phyloP scores from a whole-genome alignment of 2,888 invertebrate genomes.

The Andrena trimmerana region DNA sequence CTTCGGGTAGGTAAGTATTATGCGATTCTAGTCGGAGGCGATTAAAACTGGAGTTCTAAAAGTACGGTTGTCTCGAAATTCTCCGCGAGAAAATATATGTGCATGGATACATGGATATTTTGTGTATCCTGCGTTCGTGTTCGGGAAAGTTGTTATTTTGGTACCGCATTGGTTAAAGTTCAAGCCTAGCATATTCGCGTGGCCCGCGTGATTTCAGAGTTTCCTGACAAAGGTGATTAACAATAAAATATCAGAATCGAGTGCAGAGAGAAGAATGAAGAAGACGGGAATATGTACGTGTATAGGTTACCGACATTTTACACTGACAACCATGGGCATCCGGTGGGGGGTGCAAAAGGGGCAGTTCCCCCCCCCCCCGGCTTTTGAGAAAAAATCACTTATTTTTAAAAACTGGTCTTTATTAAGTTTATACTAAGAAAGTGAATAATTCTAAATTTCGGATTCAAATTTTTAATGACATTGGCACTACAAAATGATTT shows the following conservation, averaged over 20 bases:
- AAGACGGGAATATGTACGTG: background rate
- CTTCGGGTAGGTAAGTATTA: background rate
- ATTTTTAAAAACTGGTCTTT: too few relatives aligned
- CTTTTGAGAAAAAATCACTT: too few relatives aligned
- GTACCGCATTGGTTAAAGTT: constrained; percentile 41
- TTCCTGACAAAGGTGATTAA: background rate
- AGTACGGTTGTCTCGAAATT: constrained; percentile 24
- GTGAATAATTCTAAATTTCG: too few relatives aligned
- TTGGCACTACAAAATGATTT: too few relatives aligned
- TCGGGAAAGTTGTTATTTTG: constrained; percentile 63
- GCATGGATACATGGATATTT: constrained; percentile 40
- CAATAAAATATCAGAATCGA: too few relatives aligned
- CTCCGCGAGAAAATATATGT: constrained; percentile 34
- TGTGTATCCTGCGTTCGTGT: constrained; percentile 52
- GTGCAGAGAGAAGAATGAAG: background rate
- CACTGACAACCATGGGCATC: too few relatives aligned
- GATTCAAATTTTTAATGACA: too few relatives aligned
- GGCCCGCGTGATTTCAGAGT: constrained; percentile 29
- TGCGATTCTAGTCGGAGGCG: background rate
- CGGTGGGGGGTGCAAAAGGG: too few relatives aligned
- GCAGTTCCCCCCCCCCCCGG: too few relatives aligned
- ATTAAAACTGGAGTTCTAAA: constrained; percentile 20
- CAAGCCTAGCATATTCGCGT: background rate
- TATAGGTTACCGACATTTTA: too few relatives aligned
- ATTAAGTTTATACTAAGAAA: too few relatives aligned